Conservation (phyloP, 2,888 invertebrate genomes). For the Crematogaster levior region DNA sequence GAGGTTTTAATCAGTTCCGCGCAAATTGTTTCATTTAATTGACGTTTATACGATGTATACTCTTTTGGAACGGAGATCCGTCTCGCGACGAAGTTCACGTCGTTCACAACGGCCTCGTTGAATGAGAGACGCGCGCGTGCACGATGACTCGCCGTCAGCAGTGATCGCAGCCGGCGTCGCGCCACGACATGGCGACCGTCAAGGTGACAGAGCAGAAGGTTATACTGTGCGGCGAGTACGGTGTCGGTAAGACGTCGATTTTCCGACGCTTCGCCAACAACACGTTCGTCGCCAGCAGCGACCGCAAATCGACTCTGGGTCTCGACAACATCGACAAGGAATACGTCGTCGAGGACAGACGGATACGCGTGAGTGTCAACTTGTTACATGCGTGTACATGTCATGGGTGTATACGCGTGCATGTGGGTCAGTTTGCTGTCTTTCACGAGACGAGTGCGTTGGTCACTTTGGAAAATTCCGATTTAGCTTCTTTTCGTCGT, state of each 20-base stretch:
- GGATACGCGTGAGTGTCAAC: constrained; percentile 90
- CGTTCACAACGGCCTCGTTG: background rate
- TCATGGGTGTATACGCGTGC: background rate
- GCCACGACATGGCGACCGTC: constrained; percentile 91
- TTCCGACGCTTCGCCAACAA: constrained; percentile 96
- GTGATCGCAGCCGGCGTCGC: constrained; percentile 31
- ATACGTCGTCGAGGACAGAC: constrained; percentile 91
- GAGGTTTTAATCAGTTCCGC: background rate
- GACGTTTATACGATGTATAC: background rate
- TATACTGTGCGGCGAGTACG: constrained; percentile 97
- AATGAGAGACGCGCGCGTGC: constrained; percentile 14
- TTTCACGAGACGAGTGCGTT: background rate
- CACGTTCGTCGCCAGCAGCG: constrained; percentile 93
- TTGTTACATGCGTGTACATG: background rate
- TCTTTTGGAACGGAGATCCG: background rate
- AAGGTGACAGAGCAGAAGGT: constrained; percentile 96
- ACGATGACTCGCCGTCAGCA: constrained; percentile 11
- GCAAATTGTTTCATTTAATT: background rate
- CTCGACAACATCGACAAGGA: constrained; percentile 95
- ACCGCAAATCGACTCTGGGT: constrained; percentile 95
- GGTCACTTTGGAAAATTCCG: background rate
- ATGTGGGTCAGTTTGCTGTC: background rate
- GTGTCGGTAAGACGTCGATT: constrained; percentile 97
- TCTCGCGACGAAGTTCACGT: background rate
- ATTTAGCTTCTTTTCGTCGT: too few relatives aligned